These are phyloP conservation scores for Cynopterus sphinx DNA, from an alignment of 2,797 vertebrate genomes.

Conservation along the genomic window DNA sequence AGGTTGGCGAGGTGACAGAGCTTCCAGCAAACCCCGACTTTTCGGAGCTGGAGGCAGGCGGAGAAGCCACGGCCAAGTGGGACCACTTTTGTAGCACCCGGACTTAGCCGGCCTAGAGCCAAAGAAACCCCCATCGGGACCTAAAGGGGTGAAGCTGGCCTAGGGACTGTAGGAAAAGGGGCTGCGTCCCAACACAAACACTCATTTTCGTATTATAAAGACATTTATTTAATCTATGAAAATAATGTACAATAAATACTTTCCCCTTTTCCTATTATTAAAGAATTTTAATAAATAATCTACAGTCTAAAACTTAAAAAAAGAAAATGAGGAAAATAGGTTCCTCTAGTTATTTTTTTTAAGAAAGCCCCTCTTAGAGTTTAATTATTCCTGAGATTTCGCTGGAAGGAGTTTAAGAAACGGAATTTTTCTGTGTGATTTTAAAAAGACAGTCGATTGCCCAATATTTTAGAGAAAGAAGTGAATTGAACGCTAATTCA, in stretches of 20 bases:
- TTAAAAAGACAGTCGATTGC: neutral
- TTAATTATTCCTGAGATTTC: constrained; percentile 90
- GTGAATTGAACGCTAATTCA: constrained; percentile 80
- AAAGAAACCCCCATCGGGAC: neutral
- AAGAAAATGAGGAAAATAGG: constrained; percentile 82
- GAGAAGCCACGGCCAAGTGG: neutral
- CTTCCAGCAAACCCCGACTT: neutral
- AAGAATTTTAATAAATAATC: constrained; percentile 99
- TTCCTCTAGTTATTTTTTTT: constrained; percentile 75
- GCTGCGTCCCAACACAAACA: neutral
- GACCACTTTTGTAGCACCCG: constrained; percentile 60
- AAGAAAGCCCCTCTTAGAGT: constrained; percentile 85
- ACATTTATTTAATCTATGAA: constrained; percentile 96
- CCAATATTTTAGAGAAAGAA: constrained; percentile 60
- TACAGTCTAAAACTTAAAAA: constrained; percentile 93
- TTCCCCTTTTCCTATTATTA: constrained; percentile 95
- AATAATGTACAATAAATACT: constrained; percentile 99
- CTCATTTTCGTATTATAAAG: constrained; percentile 87
- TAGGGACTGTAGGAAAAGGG: neutral
- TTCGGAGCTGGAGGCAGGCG: accelerated
- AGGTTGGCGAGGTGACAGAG: neutral
- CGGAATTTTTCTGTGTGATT: constrained; percentile 61
- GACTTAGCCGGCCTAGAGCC: neutral
- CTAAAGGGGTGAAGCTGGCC: neutral
- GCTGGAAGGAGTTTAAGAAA: constrained; percentile 86